These are phyloP conservation scores for Heliconius hermathena DNA, from an alignment of 1,140 invertebrate species.

Conservation along the genomic window DNA sequence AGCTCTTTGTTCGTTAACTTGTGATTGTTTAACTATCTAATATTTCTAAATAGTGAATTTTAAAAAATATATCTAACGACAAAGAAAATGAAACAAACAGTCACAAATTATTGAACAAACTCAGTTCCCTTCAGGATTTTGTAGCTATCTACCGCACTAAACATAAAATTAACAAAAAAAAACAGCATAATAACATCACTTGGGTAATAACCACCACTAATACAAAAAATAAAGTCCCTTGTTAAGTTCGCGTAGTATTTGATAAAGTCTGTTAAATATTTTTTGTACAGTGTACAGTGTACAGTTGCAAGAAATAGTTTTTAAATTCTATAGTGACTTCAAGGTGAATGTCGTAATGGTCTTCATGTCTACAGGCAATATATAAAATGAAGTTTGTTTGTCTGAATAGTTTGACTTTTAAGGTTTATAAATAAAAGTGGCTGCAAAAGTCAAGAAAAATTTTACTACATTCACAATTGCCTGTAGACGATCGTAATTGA, in stretches of 20 bases:
- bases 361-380: conserved; percentile 46
- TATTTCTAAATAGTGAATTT: not conserved
- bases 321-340: conserved; percentile 38
- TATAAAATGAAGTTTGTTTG: conserved; percentile 33
- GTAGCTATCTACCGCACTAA: conserved; percentile 76
- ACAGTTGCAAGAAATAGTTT: conserved; percentile 10
- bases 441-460: not conserved
- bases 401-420: not conserved
- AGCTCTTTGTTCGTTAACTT: conserved; percentile 64
- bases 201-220: conserved; percentile 18
- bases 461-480: conserved; percentile 40
- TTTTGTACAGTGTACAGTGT: conserved; percentile 12
- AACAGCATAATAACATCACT: conserved; percentile 24
- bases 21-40: conserved; percentile 44
- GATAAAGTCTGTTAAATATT: not conserved
- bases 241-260: conserved; percentile 19
- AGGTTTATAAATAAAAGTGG: not conserved
- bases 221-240: conserved; percentile 21
- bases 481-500: conserved; percentile 40
- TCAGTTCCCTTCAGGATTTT: conserved; percentile 77
- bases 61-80: not conserved
- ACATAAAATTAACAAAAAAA: conserved; percentile 43
- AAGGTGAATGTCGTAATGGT: conserved; percentile 47
- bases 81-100: not conserved
- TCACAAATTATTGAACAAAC: conserved; percentile 70